Conservation (phyloP, 2,113 vertebrate genomes). For the Heterotis niloticus region DNA sequence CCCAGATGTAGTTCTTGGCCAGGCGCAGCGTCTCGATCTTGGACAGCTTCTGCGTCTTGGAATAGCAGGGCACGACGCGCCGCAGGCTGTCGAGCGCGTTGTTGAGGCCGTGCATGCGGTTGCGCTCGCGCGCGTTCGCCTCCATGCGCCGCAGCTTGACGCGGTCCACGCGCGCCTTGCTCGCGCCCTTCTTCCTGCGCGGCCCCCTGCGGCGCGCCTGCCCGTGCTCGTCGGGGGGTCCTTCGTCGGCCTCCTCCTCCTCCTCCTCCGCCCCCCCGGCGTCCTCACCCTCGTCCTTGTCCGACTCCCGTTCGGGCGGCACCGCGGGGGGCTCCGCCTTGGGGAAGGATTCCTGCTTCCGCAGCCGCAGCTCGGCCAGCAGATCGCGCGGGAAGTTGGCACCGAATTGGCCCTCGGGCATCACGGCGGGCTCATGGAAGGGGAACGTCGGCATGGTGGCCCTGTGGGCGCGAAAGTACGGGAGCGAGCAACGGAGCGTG, state of each 20-base stretch:
- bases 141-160: conserved; percentile 85
- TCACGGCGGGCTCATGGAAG: conserved; percentile 79
- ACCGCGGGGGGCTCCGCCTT: conserved; percentile 59
- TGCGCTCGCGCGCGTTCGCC: conserved; percentile 82
- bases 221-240: conserved; percentile 75
- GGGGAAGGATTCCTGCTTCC: conserved; percentile 62
- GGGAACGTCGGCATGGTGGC: conserved; percentile 86
- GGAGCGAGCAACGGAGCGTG: too few species aligned
- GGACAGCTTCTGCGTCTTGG: conserved; percentile 90
- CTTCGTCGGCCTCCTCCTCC: conserved; percentile 68
- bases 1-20: conserved; percentile 91
- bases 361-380: conserved; percentile 72
- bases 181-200: conserved; percentile 78
- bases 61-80: conserved; percentile 89
- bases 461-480: conserved; percentile 49
- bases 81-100: conserved; percentile 85
- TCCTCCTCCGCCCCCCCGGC: conserved; percentile 48
- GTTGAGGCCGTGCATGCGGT: conserved; percentile 86
- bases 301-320: conserved; percentile 56
- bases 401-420: conserved; percentile 78
- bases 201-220: conserved; percentile 74
- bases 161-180: conserved; percentile 78
- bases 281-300: conserved; percentile 61
- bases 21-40: conserved; percentile 89
- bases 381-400: conserved; percentile 79